These are phyloP conservation scores for Hyppa rectilinea DNA, from an alignment of 2,888 invertebrate genomes.

Conservation along the genomic window DNA sequence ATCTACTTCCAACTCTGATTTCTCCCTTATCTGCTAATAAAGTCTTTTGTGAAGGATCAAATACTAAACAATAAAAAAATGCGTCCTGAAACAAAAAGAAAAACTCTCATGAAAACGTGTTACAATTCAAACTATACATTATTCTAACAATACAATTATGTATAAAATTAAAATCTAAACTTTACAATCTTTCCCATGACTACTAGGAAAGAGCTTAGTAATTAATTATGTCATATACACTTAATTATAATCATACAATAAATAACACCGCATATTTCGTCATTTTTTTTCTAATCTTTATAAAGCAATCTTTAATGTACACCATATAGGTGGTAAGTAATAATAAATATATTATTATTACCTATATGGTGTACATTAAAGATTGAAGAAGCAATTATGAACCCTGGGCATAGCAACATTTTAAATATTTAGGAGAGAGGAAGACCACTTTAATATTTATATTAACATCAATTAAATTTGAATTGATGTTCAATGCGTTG, in stretches of 20 bases:
- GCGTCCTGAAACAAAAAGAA: constrained; percentile 94
- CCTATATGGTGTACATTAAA: too few relatives aligned
- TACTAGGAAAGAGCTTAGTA: constrained; percentile 13
- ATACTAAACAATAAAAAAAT: constrained; percentile 99
- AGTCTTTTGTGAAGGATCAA: constrained; percentile 99
- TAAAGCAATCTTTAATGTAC: too few relatives aligned
- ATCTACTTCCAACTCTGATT: constrained; percentile 97
- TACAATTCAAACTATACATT: constrained; percentile 11
- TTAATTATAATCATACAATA: constrained; percentile 29
- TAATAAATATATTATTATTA: too few relatives aligned
- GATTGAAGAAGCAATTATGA: too few relatives aligned
- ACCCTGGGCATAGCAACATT: too few relatives aligned
- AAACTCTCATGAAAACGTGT: constrained; percentile 52
- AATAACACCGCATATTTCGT: constrained; percentile 14
- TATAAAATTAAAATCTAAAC: constrained; percentile 25
- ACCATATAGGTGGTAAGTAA: too few relatives aligned
- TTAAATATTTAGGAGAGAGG: too few relatives aligned
- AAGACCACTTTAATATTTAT: too few relatives aligned
- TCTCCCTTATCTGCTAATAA: constrained; percentile 99
- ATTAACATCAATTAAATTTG: too few relatives aligned
- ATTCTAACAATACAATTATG: constrained; percentile 27
- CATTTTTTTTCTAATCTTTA: too few relatives aligned
- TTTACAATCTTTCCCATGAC: constrained; percentile 43
- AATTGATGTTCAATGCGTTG: constrained; percentile 22
- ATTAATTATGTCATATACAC: constrained; percentile 36